These are phyloP conservation scores for Clytia hemisphaerica DNA, from an alignment of 30 jellyfish, hydroid and myxozoan genomes.

Conservation along the genomic window DNA sequence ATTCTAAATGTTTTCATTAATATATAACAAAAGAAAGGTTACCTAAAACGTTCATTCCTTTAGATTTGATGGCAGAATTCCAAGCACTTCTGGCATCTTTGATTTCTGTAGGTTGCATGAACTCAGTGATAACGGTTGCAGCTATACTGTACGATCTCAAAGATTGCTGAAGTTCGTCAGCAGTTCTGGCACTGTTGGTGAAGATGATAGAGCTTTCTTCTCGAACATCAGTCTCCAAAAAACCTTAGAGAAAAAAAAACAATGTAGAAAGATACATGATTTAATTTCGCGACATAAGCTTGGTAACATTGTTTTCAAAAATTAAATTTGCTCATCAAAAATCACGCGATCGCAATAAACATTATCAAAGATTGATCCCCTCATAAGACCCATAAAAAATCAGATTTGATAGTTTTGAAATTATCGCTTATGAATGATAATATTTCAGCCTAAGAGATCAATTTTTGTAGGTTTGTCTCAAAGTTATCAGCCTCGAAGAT, in stretches of 20 bases:
- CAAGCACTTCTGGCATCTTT: slow-evolving; percentile 48
- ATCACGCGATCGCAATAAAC: not conserved
- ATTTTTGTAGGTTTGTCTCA: too few species aligned
- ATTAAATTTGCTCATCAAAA: too few species aligned
- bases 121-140: slow-evolving; percentile 52
- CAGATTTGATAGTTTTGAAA: too few species aligned
- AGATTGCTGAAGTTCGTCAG: slow-evolving; percentile 42
- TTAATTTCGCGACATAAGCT: too few species aligned
- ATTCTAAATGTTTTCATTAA: too few species aligned
- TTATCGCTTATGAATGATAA: too few species aligned
- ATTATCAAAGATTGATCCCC: too few species aligned
- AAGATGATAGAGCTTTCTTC: slow-evolving; percentile 44
- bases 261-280: not conserved
- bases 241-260: slow-evolving; percentile 7
- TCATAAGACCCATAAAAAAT: too few species aligned
- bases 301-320: not conserved
- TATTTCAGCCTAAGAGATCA: too few species aligned
- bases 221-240: slow-evolving; percentile 43
- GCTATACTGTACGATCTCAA: slow-evolving; percentile 42
- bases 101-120: slow-evolving; percentile 47
- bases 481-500: too few species aligned
- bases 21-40: too few species aligned
- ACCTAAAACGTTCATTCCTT: too few species aligned
- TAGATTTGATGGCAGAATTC: slow-evolving; percentile 55
- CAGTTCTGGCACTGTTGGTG: slow-evolving; percentile 65